Percentiles rank a stretch among this genome's conserved stretches.
These are phyloP conservation scores for Istiophorus platypterus DNA, from an alignment of 2,113 vertebrate genomes.

Conservation along the genomic window DNA sequence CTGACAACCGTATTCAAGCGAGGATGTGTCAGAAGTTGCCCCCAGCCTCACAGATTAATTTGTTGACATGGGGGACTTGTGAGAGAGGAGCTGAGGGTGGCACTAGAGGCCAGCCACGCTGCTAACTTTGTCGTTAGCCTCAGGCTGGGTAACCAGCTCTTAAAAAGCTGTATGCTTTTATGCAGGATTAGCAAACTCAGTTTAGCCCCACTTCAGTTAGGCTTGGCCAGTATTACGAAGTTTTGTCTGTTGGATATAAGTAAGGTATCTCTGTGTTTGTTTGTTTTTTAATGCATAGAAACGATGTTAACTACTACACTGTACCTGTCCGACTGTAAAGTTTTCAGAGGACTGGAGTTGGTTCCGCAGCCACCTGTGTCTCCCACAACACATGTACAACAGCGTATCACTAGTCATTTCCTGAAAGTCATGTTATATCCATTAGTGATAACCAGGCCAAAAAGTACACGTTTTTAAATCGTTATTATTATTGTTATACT, in stretches of 20 bases:
- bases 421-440: neutral
- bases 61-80: too few species aligned
- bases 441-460: too few species aligned
- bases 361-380: neutral
- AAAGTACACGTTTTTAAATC: too few species aligned
- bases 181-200: neutral
- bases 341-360: neutral
- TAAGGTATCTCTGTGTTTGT: neutral
- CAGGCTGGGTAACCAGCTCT: neutral
- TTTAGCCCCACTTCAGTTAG: neutral
- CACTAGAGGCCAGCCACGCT: neutral
- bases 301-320: too few species aligned
- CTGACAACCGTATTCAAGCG: neutral
- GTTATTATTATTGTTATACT: too few species aligned
- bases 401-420: neutral
- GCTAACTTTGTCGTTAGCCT: neutral
- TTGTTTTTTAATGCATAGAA: too few species aligned
- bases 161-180: neutral
- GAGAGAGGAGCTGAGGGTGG: neutral
- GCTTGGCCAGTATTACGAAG: neutral
- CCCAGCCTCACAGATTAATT: neutral
- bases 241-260: neutral
- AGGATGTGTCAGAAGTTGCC: too few species aligned
- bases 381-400: neutral
- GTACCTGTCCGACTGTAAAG: neutral